Base-by-base conservation (phyloP, 2,113 vertebrate species). In the Loxodonta africana region DNA sequence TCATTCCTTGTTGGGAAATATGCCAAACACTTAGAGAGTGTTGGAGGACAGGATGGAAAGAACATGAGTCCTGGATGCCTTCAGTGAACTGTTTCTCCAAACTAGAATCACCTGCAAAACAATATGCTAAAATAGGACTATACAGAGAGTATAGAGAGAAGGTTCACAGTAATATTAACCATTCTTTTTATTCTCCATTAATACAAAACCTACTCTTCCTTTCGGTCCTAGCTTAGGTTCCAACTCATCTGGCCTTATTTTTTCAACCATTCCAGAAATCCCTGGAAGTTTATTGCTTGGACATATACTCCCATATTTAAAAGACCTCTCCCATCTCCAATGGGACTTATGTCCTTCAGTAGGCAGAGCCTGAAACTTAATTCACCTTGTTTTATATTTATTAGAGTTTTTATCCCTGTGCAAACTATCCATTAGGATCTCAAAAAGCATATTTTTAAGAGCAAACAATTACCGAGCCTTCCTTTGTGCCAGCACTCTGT, bases 391-490 rank as follows among this genome's bases (percentile, higher is more conserved):
- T 63, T 92, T 69, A 63, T 84, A 80, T 51, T 90, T 80, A 62
- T 51, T 71, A 69, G 48, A 90, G 18, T 18, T 82, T 93, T 85
- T 33, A 89, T 93, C 57, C 21, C 46, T 87, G 33, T 88, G 9
- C 14, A 86, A 95, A 63, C 12, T 89, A 53, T 51, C 67, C 69
- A 86, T 69, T 90, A 78, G 9, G 41, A 83, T 0, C 3, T 76
- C 69, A 74, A 78, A 88, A 95, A 86, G 78, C 57, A 91, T 14
- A 88, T 3, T 18, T 86, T 89, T 94, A 86, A 85, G 73, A 74
- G 26, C 25, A 83, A 97, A 84, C 17, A 93, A 82, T 77, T 95
- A 41, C 18, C 83, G 21, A 53, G 9, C 33, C 30, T 9, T 89
- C 63, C 67, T 89, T 41, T 95, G 25, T 93, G 33, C 26, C 57